phyloP scores from a whole-genome alignment of 2,797 vertebrate species.

The Semaprochilodus insignis region DNA sequence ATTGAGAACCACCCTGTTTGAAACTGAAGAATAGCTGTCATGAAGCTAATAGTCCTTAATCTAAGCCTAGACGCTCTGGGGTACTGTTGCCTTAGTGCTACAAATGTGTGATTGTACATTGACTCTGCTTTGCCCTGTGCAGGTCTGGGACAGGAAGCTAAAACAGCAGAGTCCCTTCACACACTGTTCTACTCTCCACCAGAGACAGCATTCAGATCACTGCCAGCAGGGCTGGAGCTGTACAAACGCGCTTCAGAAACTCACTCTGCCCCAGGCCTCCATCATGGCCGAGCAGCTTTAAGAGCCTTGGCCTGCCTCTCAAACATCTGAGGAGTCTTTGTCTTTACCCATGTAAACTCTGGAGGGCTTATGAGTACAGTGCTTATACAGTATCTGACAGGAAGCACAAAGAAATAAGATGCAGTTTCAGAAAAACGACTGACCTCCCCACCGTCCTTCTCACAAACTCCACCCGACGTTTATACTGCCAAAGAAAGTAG shows the following conservation, averaged over 20 bases:
- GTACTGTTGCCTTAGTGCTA: not conserved
- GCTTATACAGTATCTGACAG: not conserved
- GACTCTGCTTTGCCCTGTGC: not conserved
- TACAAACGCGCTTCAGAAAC: not conserved
- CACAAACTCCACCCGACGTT: not conserved
- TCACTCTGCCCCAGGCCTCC: not conserved
- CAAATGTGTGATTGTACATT: conserved; percentile 25
- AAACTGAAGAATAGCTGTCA: too few species aligned
- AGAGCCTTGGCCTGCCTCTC: not conserved
- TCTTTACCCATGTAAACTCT: conserved; percentile 11
- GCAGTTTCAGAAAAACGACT: not conserved
- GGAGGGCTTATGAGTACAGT: not conserved
- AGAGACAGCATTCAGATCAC: not conserved
- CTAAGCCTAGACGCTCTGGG: not conserved
- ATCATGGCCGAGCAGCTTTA: conserved; percentile 1
- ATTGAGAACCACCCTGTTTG: too few species aligned
- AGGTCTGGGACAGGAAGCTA: conserved; percentile 9
- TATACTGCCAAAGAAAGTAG: not conserved
- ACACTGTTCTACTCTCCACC: not conserved
- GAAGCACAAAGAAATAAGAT: not conserved
- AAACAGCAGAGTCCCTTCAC: conserved; percentile 36
- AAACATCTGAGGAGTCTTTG: conserved; percentile 20
- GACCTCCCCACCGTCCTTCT: not conserved
- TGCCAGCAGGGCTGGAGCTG: not conserved
- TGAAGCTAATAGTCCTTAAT: not conserved